Base-by-base conservation (phyloP, 2,888 invertebrate species). In the Oscheius myriophilus region DNA sequence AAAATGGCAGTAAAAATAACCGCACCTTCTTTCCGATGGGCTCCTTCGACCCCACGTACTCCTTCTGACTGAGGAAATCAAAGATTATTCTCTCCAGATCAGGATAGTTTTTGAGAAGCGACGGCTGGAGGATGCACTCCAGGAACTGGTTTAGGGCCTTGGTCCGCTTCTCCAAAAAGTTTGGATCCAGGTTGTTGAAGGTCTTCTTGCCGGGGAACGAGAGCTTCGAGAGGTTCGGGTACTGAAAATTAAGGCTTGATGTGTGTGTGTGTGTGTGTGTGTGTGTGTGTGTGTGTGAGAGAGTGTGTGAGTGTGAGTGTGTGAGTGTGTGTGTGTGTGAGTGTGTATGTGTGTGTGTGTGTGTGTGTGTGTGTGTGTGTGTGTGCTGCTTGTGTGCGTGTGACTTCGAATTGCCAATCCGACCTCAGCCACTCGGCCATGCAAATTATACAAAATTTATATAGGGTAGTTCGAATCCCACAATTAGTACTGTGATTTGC, bases 191-290 rank as follows among this genome's bases (percentile, higher is more conserved):
- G 86, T 95, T 96, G 86, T 95, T 94, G 87, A 96, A 93, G 55
- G 95, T 92, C 87, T 94, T 94, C 88, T 96, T 96, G 0, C 92
- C 93, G 0, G 96, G 96, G 86, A 95, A 93, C 26, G 91, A 90
- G 42, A 95, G 89, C 81, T 91, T 91, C 0, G 91, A 90, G 25
- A 95, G 88, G 85, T 92, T 92, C 41, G 92, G 91, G 90, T 91
- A 94, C 92, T 93, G 87, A 45, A 89, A 88, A 14, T 4, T 16
- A 3, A 2, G 1, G n/a, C 1, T 33, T 33, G 33, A 33, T 9
- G 33, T 33, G 33, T 33, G 33, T 33, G 9, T 33, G 33, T 33
- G 33, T 25, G 16, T 16, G 6, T 23, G 23, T 53, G 33, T 33
- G 4, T 33, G 33, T 33, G 33, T 33, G 33, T 9, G 9, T 9